phyloP scores from a whole-genome alignment of 2,797 vertebrate species.

The Sebastes diaconus region DNA sequence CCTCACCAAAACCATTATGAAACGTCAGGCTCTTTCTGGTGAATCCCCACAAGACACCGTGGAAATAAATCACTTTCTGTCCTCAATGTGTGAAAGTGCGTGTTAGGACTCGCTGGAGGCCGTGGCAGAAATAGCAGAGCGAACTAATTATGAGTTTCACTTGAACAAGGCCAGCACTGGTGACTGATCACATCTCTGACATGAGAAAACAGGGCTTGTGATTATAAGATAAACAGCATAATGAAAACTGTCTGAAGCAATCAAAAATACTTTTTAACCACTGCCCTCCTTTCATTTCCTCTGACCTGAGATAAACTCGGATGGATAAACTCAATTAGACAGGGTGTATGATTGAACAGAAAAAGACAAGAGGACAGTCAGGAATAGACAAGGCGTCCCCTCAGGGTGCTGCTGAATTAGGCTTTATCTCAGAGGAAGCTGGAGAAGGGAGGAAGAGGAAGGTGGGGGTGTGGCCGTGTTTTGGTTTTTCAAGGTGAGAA shows the following conservation, averaged over 20 bases:
- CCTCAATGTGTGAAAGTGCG: neutral
- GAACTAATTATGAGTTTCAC: constrained; percentile 41
- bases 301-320: constrained; percentile 24
- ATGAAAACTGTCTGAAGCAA: neutral
- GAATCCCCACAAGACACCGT: neutral
- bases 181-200: neutral
- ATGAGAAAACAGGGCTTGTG: neutral
- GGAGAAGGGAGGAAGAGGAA: constrained; percentile 3
- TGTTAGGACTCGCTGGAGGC: constrained; percentile 10
- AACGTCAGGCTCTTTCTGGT: neutral
- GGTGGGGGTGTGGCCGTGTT: neutral
- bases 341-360: neutral
- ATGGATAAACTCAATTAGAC: constrained; percentile 33
- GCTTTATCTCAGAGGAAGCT: constrained; percentile 54
- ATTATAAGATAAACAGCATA: neutral
- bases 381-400: constrained; percentile 54
- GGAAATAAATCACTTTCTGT: constrained; percentile 20
- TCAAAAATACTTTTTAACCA: neutral
- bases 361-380: constrained; percentile 32
- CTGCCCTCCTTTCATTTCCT: constrained; percentile 16
- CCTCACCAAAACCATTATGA: constrained; percentile 6
- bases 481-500: constrained; percentile 30
- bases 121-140: constrained; percentile 42
- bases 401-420: constrained; percentile 51
- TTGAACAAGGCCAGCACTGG: constrained; percentile 26